Base-by-base conservation (phyloP, 2,888 invertebrate genomes). In the Dendrolimus pini region DNA sequence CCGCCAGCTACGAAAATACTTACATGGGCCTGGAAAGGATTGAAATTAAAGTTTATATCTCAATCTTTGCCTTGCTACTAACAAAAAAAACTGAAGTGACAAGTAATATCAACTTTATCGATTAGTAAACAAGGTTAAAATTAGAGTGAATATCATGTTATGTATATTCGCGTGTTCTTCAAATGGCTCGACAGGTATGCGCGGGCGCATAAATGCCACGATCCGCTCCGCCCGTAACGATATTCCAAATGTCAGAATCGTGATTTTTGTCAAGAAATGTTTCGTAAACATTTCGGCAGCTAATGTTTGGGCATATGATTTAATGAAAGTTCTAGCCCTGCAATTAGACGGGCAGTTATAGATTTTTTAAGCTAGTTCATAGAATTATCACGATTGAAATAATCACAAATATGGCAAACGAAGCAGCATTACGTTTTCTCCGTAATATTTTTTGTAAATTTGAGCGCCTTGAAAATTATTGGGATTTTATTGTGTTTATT, bases 211-310 rank as follows among this genome's bases (percentile, higher is more conserved):
- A 84, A 89, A 89, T 87, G 86, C 82, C 89, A 83, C 71, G 83
- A 77, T 81, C 82, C 68, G 75, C 78, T 73, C 82, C 80, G 74
- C 83, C 82, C 75, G 81, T 72, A 78, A 78, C 81, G 73, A 74
- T 84, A 82, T 80, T 77, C 74, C 73, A 89, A 89, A 89, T 89
- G 89, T 89, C 89, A 86, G 78, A 81, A 80, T 89, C 89, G 89
- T 89, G 89, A 85, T 87, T 88, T 89, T 86, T 89, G 86, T 70
- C 75, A 72, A 79, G 83, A 81, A 82, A 81, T 74, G 66, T 89
- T 89, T 83, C 83, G 83, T 77, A 89, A 89, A 74, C 67, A 61
- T 68, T 65, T 66, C 58, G 59, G 60, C 63, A 69, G 64, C 68
- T 61, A 74, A 71, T 69, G 55, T 74, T 71, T 67, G 69, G 69